Base-by-base conservation (phyloP, 2,113 vertebrate genomes). In the Petaurus breviceps region DNA sequence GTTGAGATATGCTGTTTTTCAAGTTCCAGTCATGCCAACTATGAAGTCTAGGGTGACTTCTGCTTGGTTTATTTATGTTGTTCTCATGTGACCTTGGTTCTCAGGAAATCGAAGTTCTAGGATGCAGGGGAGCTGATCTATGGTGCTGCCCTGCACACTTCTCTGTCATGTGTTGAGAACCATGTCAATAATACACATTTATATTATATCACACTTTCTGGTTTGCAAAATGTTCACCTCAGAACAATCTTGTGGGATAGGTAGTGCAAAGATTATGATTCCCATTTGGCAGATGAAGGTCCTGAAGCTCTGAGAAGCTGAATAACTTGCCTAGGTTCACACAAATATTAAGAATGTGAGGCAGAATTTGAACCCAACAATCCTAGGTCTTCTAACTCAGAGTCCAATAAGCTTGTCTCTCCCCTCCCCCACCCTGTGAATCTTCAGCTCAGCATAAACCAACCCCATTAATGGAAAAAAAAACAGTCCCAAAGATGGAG, bases 61-160 rank as follows among this genome's bases (percentile, higher is more conserved):
- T 89, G 0, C 19, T 43, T 9, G 25, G 16, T 54, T 12, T 90
- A n/a, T 23, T 50, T 53, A 8, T 61, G 12, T 22, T 31, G 12
- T 11, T 89, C 57, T 9, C 57, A 46, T 89, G 55, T 25, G 68
- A 93, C 26, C 11, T 37, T 89, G 3, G 9, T 22, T 91, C 89
- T 84, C 0, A 10, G 51, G 61, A 84, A 68, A 91, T 25, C 0
- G 0, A 43, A 26, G 11, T 22, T 43, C 22, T 5, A 0, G 10
- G 31, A 51, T 19, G 2, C 9, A 90, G 11, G 52, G 68, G 12
- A 92, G 3, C 50, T 16, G 26, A 10, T 51, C 37, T 55, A 37
- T 8, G 8, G 11, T 51, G 26, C 24, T 53, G n/a, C 24, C 50
- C 3, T 84, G n/a, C 68, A 84, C 19, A 43, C n/a, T 43, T 84